phyloP scores from a whole-genome alignment of 2,888 invertebrate species.

The Catocala fraxini region DNA sequence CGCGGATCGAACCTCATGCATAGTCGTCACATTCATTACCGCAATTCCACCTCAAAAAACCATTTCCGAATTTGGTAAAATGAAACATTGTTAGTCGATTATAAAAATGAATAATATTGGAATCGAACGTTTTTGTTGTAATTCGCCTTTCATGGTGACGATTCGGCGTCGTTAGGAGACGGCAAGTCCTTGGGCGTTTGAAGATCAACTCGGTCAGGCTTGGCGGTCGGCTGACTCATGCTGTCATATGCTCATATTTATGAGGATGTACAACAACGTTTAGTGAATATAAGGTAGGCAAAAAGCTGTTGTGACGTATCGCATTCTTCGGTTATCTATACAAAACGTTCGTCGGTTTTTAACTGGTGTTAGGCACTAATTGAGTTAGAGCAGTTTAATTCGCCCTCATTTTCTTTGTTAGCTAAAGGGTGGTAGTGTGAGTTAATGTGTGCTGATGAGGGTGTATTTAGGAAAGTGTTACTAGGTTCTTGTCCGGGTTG shows the following conservation, averaged over 20 bases:
- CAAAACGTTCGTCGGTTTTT: background rate
- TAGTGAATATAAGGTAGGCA: background rate
- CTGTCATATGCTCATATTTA: background rate
- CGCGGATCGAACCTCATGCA: too few species aligned
- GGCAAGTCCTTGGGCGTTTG: constrained; percentile 29
- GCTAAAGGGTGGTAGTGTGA: too few species aligned
- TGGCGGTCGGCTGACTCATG: constrained; percentile 35
- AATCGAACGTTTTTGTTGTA: background rate
- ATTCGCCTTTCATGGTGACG: constrained; percentile 19
- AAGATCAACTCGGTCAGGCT: constrained; percentile 29
- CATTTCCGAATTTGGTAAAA: too few species aligned
- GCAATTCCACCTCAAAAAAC: too few species aligned
- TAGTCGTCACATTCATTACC: too few species aligned
- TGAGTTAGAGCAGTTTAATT: background rate
- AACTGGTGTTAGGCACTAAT: background rate
- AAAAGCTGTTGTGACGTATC: background rate
- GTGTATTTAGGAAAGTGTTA: too few species aligned
- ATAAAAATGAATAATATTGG: background rate
- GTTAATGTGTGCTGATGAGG: too few species aligned
- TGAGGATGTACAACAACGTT: background rate
- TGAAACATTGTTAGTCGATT: too few species aligned
- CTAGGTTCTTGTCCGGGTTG: too few species aligned
- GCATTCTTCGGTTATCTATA: constrained; percentile 5
- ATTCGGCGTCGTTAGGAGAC: constrained; percentile 15
- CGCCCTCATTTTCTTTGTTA: background rate